Conservation (phyloP, 53 echinoderm and acorn worm species). For the Crossaster papposus region DNA sequence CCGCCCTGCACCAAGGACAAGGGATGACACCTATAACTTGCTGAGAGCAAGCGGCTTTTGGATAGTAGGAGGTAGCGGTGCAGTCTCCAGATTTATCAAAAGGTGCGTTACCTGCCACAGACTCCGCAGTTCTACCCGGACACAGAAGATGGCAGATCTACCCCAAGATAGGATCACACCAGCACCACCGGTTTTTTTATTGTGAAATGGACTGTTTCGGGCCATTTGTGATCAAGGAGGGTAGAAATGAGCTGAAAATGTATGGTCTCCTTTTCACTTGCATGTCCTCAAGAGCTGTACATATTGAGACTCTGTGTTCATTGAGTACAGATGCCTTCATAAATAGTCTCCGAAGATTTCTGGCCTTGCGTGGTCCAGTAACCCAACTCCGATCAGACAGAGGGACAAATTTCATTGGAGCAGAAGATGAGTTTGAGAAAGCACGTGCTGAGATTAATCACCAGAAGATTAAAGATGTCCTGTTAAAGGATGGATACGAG, state of each 20-base stretch:
- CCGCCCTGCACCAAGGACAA: conserved; percentile 55
- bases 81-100: conserved; percentile 52
- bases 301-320: conserved; percentile 63
- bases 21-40: conserved; percentile 56
- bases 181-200: conserved; percentile 65
- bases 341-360: conserved; percentile 71
- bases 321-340: conserved; percentile 75
- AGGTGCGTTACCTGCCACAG: conserved; percentile 64
- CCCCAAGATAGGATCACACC: conserved; percentile 60
- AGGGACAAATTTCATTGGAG: conserved; percentile 77
- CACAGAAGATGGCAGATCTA: conserved; percentile 77
- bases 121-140: conserved; percentile 24
- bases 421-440: conserved; percentile 32
- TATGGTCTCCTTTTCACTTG: conserved; percentile 76
- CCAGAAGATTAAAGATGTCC: conserved; percentile 42
- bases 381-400: conserved; percentile 67
- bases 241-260: conserved; percentile 70
- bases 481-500: conserved; percentile 46
- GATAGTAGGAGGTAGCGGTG: conserved; percentile 35
- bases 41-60: conserved; percentile 56
- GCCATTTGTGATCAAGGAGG: conserved; percentile 66
- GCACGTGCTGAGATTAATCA: conserved; percentile 44
- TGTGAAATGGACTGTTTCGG: conserved; percentile 76
- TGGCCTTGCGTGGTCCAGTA: conserved; percentile 68
- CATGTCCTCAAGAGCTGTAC: conserved; percentile 75